Evolutionary conservation across 2,113 vertebrate genomes (phyloP).

Genomic region (Tenebrosternarchus preto): DNA sequence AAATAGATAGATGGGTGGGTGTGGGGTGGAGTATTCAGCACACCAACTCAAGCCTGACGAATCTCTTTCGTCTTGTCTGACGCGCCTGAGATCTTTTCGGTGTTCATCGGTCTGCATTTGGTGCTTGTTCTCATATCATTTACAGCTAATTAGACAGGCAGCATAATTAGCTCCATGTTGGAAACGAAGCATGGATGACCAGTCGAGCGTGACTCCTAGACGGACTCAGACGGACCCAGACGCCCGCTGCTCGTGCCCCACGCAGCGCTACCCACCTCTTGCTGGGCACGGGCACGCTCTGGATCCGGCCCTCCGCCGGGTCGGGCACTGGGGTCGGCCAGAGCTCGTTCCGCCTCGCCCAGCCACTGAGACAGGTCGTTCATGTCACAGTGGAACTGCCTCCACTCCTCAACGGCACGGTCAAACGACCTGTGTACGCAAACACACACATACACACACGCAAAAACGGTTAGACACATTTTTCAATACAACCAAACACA

Average conservation of each 20-base stretch:
- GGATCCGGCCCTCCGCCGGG: conserved; percentile 78
- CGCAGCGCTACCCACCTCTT: conserved; percentile 84
- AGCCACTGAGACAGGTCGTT: conserved; percentile 89
- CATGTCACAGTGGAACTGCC: conserved; percentile 88
- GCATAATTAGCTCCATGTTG: neutral
- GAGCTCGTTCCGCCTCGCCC: conserved; percentile 77
- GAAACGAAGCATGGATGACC: no score
- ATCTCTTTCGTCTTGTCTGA: no score
- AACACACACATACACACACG: conserved; percentile 23
- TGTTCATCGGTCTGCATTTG: no score
- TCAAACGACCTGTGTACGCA: conserved; percentile 79
- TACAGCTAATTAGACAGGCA: neutral
- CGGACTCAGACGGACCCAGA: neutral
- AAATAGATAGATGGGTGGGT: no score
- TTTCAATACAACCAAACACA: neutral
- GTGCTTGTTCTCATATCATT: neutral
- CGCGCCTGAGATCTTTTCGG: neutral
- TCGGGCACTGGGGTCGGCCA: conserved; percentile 68
- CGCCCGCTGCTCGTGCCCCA: no score
- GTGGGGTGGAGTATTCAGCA: no score
- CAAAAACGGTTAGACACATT: neutral
- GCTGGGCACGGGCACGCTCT: conserved; percentile 74
- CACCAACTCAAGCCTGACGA: no score
- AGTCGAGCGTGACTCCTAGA: neutral
- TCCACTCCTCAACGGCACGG: conserved; percentile 83